Evolutionary conservation across 2,797 vertebrate genomes (phyloP), one percentile per base, ranked within the genome.

Genomic region (Cygnus olor): DNA sequence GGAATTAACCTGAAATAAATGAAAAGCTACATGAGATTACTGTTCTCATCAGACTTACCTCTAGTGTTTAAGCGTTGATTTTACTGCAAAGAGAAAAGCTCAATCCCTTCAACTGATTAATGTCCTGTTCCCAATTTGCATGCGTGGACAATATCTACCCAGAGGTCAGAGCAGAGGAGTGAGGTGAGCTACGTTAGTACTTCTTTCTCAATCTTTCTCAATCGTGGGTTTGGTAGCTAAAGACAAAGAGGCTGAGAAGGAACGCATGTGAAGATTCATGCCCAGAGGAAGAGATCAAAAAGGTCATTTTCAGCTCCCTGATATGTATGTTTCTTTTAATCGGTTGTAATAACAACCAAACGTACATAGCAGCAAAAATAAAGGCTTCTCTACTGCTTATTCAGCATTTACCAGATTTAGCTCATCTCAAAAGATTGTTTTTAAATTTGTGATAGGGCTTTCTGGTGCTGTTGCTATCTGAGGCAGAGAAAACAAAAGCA

Each of bases 1-100:
- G 49, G 32, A 86, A 49, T 20, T 76, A 74, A 66, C 60, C 49
- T 71, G 45, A 95, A 83, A 81, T 63, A 92, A 88, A 81, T 57
- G 10, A 73, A 81, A 93, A 93, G 28, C 64, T 91, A 57, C 38
- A 34, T 76, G 34, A 64, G 53, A 58, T 82, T 81, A 56, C 82
- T 81, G 82, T 95, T 96, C 85, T 90, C 78, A 86, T 94, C 95
- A 92, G 77, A 80, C 1, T 74, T 93, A 61, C 8, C 21, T 57
- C 61, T 78, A 28, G 57, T 47, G 38, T 77, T 53, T 87, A 77
- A 80, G 68, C 28, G 91, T 91, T 0, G 27, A 90, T 90, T 88
- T 94, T 88, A 71, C 8, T 1, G 68, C 71, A 93, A 73, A 90
- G 78, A 88, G 84, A 89, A 82, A 95, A 82, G 53, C 40, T 77